Conservation (phyloP, 2,797 vertebrate genomes). For the Malacoctenus gilli region DNA sequence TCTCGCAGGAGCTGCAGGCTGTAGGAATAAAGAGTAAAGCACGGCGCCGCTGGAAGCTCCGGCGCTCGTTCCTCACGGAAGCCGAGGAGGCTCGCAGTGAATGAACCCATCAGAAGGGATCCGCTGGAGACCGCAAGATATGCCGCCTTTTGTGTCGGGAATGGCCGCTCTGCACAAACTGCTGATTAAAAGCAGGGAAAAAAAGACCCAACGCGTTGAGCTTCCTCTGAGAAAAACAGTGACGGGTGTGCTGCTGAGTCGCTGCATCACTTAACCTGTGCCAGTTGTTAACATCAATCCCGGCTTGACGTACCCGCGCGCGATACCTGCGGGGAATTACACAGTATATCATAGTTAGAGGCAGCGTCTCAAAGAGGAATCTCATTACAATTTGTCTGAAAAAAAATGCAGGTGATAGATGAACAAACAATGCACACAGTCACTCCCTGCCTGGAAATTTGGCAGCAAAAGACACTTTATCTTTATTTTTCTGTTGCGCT, state of each 20-base stretch:
- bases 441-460: constrained; percentile 15
- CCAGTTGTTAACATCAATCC: constrained; percentile 41
- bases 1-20: too few species aligned
- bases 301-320: constrained; percentile 19
- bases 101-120: too few species aligned
- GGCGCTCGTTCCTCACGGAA: too few species aligned
- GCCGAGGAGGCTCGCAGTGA: too few species aligned
- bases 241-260: neutral
- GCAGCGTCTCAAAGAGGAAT: constrained; percentile 26
- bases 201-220: too few species aligned
- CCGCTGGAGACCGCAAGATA: too few species aligned
- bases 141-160: too few species aligned
- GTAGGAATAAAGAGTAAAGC: too few species aligned
- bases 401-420: constrained; percentile 20
- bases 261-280: constrained; percentile 26
- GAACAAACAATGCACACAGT: constrained; percentile 18
- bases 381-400: constrained; percentile 33
- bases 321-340: constrained; percentile 33
- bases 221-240: too few species aligned
- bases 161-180: too few species aligned
- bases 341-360: constrained; percentile 49
- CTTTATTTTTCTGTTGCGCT: constrained; percentile 5
- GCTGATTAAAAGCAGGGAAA: too few species aligned
- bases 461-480: constrained; percentile 17
- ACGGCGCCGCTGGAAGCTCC: too few species aligned